phyloP scores from a whole-genome alignment of 2,113 vertebrate genomes.

The Erpornis zantholeuca region DNA sequence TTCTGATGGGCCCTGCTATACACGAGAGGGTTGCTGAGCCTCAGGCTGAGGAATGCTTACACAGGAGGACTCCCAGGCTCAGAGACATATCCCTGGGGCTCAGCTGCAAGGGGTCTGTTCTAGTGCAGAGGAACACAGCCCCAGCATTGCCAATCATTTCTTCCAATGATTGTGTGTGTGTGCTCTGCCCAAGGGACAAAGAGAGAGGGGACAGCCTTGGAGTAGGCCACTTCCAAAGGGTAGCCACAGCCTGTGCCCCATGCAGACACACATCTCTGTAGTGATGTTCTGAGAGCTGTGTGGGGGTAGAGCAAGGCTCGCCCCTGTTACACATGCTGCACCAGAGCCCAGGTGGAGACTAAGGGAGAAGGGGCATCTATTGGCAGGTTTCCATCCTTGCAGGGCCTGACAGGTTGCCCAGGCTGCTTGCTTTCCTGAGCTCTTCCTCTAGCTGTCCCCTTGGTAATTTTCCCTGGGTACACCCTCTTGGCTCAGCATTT shows the following conservation, averaged over 20 bases:
- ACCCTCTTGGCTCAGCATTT: background rate
- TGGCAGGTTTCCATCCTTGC: background rate
- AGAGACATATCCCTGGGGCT: background rate
- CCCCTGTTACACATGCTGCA: background rate
- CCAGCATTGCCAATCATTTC: background rate
- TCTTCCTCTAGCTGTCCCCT: background rate
- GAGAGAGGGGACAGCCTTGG: background rate
- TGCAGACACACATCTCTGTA: background rate
- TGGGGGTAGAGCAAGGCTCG: background rate
- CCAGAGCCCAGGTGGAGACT: background rate
- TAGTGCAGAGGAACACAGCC: background rate
- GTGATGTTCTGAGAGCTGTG: background rate
- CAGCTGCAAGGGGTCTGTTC: background rate
- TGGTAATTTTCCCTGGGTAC: background rate
- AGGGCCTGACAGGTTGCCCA: background rate
- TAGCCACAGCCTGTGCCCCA: fast-evolving
- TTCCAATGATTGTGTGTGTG: background rate
- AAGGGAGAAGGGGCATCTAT: background rate
- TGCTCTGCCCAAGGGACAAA: background rate
- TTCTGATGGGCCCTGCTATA: background rate
- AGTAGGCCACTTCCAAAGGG: background rate
- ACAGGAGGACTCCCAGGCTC: background rate
- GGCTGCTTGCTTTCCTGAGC: background rate
- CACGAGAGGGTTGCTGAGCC: background rate
- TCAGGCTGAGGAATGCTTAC: background rate